Conservation (phyloP, 1,140 invertebrate genomes). For the Aphelenchoides fujianensis region DNA sequence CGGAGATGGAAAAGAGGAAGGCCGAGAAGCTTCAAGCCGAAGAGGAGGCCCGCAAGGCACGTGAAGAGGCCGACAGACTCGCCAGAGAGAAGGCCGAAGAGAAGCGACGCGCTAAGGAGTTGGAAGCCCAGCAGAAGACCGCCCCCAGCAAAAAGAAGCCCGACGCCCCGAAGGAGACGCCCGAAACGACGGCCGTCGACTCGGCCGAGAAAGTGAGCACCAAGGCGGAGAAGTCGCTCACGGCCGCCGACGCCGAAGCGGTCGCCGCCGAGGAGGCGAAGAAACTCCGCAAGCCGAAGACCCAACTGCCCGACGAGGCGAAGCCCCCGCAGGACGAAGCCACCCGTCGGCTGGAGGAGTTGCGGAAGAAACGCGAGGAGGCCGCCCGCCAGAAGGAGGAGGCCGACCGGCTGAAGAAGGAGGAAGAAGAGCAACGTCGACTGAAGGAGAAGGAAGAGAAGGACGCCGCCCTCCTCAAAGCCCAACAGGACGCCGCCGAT, state of each 20-base stretch:
- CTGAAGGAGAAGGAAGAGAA: background rate
- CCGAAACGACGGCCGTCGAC: slow-evolving; percentile 7
- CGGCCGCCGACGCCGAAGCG: background rate
- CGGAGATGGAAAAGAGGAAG: background rate
- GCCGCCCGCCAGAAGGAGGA: background rate
- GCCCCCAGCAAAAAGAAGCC: background rate
- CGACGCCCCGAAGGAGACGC: background rate
- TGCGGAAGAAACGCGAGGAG: slow-evolving; percentile 18
- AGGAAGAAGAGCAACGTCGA: slow-evolving; percentile 21
- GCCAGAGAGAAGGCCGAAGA: slow-evolving; percentile 22
- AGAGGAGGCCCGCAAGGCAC: slow-evolving; percentile 22
- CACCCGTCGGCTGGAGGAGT: background rate
- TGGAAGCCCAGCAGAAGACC: background rate
- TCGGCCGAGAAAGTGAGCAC: background rate
- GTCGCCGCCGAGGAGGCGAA: background rate
- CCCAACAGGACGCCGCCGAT: background rate
- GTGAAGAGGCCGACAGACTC: slow-evolving; percentile 9
- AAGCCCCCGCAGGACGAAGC: slow-evolving; percentile 20
- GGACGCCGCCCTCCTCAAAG: background rate
- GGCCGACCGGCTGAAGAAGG: background rate
- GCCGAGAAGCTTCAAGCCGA: slow-evolving; percentile 15
- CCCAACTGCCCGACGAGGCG: background rate
- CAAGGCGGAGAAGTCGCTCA: background rate
- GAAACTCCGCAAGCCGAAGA: background rate
- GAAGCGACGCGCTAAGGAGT: background rate